Evolutionary conservation across 2,797 vertebrate genomes (phyloP), one percentile per base, ranked within the genome.

Genomic region (Etheostoma nigrum): DNA sequence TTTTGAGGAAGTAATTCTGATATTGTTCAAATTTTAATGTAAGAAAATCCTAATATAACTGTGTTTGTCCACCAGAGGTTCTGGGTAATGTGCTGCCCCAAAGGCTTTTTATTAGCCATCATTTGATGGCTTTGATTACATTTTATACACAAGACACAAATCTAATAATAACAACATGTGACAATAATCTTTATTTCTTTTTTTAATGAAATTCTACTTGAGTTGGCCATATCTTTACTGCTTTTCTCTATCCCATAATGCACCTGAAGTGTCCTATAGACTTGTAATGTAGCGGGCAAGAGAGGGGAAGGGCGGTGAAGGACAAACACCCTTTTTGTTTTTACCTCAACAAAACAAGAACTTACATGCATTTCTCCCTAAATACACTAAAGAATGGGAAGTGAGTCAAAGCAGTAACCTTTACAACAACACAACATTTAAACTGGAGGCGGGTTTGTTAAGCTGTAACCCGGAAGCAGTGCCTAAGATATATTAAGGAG

Each of bases 311-410:
- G 49, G 49, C 12, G 12, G 12, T 8, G 23, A 54, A 2, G 12
- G 58, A 47, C 12, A 78, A 49, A 69, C 49, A 70, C 0, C 13
- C 19, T 54, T 68, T 65, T 53, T 53, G 21, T 40, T 67, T 36
- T 74, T 51, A 11, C 65, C 16, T 55, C 0, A 4, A 33, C 18
- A 16, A 47, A 83, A 80, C 69, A 58, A 65, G 49, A 71, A 18
- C 16, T 8, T 59, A 33, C 21, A 14, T 5, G 2, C 19, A 15
- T 77, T 68, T 65, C 14, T 64, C 53, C 25, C 5, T 40, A 72
- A 72, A 77, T 68, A 42, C 18, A 36, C 2, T 47, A 10, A 16
- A 47, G 33, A 44, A 16, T 12, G 27, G 19, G 12, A n/a, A 2
- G 10, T 9, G 18, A 33, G 33, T 47, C 15, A 16, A 27, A 60